Conservation (phyloP, 2,888 invertebrate genomes). For the Arrhopalites spinosus region DNA sequence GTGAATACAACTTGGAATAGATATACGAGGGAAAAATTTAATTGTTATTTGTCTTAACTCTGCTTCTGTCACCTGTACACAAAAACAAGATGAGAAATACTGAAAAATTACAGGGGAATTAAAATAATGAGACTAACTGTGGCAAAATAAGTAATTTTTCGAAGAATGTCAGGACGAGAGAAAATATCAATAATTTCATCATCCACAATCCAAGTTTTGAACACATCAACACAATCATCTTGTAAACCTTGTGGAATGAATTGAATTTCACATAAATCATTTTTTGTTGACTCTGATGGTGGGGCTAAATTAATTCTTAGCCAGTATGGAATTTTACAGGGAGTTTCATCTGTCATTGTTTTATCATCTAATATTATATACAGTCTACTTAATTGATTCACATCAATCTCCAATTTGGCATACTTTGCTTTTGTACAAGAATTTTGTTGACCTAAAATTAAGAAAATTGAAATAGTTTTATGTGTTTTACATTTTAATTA, state of each 20-base stretch:
- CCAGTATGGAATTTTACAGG: constrained; percentile 12
- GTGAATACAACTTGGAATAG: constrained; percentile 12
- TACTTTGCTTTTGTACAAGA: background rate
- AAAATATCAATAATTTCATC: constrained; percentile 25
- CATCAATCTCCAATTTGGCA: constrained; percentile 7
- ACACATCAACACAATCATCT: constrained; percentile 5
- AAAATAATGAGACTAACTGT: no score
- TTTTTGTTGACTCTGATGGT: background rate
- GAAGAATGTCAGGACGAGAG: constrained; percentile 26
- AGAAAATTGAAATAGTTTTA: background rate
- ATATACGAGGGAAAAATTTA: background rate
- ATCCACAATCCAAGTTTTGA: constrained; percentile 22
- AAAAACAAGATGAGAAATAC: no score
- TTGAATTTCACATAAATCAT: constrained; percentile 5
- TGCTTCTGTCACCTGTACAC: no score
- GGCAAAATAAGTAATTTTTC: constrained; percentile 33
- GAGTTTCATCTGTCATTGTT: constrained; percentile 6
- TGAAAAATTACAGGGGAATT: no score
- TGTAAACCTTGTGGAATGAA: background rate
- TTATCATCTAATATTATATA: constrained; percentile 2
- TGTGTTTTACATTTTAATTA: background rate
- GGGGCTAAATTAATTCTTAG: constrained; percentile 9
- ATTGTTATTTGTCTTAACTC: constrained; percentile 26
- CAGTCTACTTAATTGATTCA: background rate
- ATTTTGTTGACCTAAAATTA: background rate